These are phyloP conservation scores for Streptopelia turtur DNA, from an alignment of 2,797 vertebrate species.

Conservation along the genomic window DNA sequence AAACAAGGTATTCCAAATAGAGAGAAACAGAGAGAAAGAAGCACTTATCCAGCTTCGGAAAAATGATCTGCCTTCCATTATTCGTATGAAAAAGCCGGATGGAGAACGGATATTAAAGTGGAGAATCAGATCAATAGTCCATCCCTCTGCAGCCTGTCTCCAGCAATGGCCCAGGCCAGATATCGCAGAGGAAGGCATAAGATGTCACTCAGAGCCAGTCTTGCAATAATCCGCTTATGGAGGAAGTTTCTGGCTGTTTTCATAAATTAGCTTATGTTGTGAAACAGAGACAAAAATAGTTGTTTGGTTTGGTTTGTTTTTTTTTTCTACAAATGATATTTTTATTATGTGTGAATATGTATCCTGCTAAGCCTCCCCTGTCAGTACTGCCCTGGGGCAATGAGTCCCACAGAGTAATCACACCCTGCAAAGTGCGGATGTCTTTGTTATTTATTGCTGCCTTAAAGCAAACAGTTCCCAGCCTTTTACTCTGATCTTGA, in stretches of 20 bases:
- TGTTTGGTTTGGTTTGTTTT: not conserved
- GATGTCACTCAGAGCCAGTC: conserved; percentile 4
- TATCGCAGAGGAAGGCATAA: not conserved
- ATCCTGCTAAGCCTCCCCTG: not conserved
- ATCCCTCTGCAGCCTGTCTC: conserved; percentile 30
- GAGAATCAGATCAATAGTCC: conserved; percentile 41
- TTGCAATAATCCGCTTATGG: conserved; percentile 22
- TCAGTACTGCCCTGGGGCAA: conserved; percentile 11
- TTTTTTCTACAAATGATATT: not conserved
- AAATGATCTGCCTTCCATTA: conserved; percentile 34
- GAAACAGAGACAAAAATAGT: conserved; percentile 9
- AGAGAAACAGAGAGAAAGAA: not conserved
- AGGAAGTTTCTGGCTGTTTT: conserved; percentile 48
- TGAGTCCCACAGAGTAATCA: not conserved
- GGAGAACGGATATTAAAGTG: not conserved
- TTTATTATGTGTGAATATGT: not conserved
- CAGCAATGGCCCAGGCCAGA: not conserved
- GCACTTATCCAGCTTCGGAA: not conserved
- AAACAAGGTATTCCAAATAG: conserved; percentile 11
- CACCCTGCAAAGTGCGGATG: not conserved
- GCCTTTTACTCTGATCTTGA: not conserved
- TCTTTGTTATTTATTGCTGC: conserved; percentile 12
- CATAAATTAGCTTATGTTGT: conserved; percentile 30
- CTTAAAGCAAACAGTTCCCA: not conserved
- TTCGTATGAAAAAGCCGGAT: not conserved